These are phyloP conservation scores for Microcebus ravelobensis DNA, from an alignment of 2,113 vertebrate species.

Conservation along the genomic window DNA sequence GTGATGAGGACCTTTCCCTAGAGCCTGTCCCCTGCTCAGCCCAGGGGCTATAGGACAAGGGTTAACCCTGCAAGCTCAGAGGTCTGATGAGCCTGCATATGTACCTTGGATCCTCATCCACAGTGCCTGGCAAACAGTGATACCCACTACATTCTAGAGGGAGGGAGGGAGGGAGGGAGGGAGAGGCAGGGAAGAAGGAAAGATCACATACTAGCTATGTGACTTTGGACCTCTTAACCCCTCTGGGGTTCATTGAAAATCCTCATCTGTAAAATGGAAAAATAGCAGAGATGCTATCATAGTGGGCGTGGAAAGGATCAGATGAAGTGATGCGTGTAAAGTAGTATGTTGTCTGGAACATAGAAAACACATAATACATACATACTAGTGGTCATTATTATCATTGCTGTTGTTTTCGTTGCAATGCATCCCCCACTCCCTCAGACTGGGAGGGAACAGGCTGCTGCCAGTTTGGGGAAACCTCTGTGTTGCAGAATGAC, in stretches of 20 bases:
- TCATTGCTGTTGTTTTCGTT: not conserved
- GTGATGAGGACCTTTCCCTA: not conserved
- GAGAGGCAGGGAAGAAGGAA: too few species aligned
- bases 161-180: too few species aligned
- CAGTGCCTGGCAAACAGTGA: not conserved
- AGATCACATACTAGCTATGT: not conserved
- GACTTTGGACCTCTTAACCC: not conserved
- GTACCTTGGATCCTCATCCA: not conserved
- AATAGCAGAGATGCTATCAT: not conserved
- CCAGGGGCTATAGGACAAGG: not conserved
- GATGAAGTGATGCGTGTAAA: not conserved
- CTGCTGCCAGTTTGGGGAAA: not conserved
- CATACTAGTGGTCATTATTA: not conserved
- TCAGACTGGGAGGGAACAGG: not conserved
- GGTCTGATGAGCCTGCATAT: not conserved
- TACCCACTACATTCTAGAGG: not conserved
- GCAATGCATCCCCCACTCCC: not conserved
- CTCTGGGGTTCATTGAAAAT: not conserved
- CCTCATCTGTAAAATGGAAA: conserved; percentile 29
- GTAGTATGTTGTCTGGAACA: not conserved
- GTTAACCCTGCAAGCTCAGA: not conserved
- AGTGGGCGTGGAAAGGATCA: not conserved
- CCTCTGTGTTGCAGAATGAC: not conserved
- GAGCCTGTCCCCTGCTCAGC: not conserved
- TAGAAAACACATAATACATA: not conserved